A percentile compares a stretch with the other conserved stretches of the same genome.
phyloP scores from a whole-genome alignment of 1,140 invertebrate species.

The Anastrepha obliqua region DNA sequence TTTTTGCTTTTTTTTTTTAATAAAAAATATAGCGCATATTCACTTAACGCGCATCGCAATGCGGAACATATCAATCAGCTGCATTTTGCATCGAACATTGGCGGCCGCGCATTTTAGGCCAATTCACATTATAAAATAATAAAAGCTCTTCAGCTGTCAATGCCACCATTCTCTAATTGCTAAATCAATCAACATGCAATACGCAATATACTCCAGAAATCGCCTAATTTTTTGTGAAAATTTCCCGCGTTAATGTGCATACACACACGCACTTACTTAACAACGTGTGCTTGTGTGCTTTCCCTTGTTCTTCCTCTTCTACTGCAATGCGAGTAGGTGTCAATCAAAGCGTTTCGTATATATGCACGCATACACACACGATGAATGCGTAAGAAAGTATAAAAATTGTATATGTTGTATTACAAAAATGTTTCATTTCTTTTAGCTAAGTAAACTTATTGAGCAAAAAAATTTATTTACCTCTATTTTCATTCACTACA shows the following conservation, averaged over 20 bases:
- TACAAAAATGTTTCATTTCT: neutral
- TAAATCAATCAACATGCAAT: constrained; percentile 38
- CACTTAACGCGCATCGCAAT: neutral
- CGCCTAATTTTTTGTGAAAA: neutral
- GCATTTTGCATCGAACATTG: neutral
- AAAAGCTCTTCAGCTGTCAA: constrained; percentile 29
- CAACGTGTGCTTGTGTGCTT: neutral
- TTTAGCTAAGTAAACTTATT: neutral
- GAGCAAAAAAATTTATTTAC: neutral
- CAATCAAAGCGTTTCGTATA: neutral
- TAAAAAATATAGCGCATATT: neutral
- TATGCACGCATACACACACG: neutral
- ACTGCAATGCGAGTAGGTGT: neutral
- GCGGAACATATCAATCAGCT: constrained; percentile 29
- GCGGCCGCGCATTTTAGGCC: neutral
- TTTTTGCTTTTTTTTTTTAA: no score
- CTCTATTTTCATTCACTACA: constrained; percentile 55
- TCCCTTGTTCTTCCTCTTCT: neutral
- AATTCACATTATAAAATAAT: neutral
- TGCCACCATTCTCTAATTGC: neutral
- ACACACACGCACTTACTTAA: no score
- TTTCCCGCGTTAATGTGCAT: no score
- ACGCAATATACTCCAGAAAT: neutral
- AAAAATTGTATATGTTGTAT: neutral
- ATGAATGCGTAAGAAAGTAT: neutral